Base-by-base conservation (phyloP, 2,888 invertebrate genomes). In the Gari tellinella region DNA sequence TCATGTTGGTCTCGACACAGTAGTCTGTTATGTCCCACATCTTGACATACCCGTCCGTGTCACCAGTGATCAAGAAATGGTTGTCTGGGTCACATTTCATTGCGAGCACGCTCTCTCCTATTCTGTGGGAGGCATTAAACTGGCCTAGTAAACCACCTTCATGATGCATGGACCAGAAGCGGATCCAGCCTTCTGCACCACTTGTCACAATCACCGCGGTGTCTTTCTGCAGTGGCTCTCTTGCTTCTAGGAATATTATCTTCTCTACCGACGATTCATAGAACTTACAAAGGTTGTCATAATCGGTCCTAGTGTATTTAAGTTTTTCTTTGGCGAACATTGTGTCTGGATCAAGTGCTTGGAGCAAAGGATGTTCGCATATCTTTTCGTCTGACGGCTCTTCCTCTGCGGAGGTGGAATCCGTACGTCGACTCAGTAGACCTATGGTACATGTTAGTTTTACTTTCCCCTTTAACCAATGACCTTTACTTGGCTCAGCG, bases 91-190 rank as follows among this genome's bases (percentile, higher is more conserved):
- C 96, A 0, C 95, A 95, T 40, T 94, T 93, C 93, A 97, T 94
- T 21, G 95, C 93, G 17, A 95, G 92, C 49, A 95, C 94, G 46
- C 83, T 82, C 61, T 89, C 87, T 86, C 95, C 87, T 0, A 94
- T 92, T 31, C 94, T 93, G 90, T 96, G 96, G 45, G 95, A 94
- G 3, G 94, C 95, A 46, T 93, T 93, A 91, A 96, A 97, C 26
- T 95, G 93, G 38, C 94, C 94, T 65, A 96, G 92, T 90, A 94
- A 95, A 8, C 95, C 95, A 14, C 95, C 96, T 14, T 94, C 94
- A 43, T 95, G 84, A 91, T 96, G 95, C 90, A 96, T 95, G 19
- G 96, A 96, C 95, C 96, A 97, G 23, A 95, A 94, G 92, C 97
- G 95, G 7, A 92, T 93, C 66, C 94, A 93, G 0, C 97, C 97